A percentile compares a stretch with the other conserved stretches of the same genome.
Conservation (phyloP, 2,888 invertebrate species). For the Elysia crispata region DNA sequence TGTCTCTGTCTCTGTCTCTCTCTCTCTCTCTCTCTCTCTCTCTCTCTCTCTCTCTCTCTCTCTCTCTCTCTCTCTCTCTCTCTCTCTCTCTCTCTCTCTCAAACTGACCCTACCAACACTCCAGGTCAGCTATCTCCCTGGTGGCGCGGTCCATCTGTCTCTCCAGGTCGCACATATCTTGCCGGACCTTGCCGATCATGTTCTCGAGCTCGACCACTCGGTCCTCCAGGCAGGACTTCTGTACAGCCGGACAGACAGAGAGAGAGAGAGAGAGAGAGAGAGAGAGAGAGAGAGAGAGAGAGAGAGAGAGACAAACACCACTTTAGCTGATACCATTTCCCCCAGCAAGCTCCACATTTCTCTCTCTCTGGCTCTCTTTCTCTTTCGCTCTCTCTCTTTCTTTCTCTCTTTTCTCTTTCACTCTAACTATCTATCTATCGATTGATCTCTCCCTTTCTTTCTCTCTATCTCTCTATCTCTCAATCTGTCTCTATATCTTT, state of each 20-base stretch:
- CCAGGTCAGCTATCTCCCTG: slow-evolving; percentile 18
- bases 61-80: not conserved
- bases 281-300: slow-evolving; percentile 33
- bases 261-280: slow-evolving; percentile 32
- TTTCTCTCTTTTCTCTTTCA: too few species aligned
- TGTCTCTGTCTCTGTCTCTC: not conserved
- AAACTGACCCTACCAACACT: not conserved
- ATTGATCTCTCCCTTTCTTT: too few species aligned
- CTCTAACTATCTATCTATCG: too few species aligned
- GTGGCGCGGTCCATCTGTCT: slow-evolving; percentile 12
- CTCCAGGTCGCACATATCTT: slow-evolving; percentile 29
- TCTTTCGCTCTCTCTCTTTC: too few species aligned
- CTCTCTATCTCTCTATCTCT: too few species aligned
- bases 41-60: slow-evolving; percentile 13
- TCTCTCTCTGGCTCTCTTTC: too few species aligned
- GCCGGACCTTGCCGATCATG: slow-evolving; percentile 38
- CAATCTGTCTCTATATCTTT: too few species aligned
- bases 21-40: not conserved
- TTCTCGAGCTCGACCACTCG: slow-evolving; percentile 20
- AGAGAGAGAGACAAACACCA: not conserved
- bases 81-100: not conserved
- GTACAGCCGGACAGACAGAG: not conserved
- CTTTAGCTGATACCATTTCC: not conserved
- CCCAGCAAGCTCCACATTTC: too few species aligned
- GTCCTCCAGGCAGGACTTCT: not conserved